Evolutionary conservation across 2,797 vertebrate genomes (phyloP).

Genomic region (Zalophus californianus): DNA sequence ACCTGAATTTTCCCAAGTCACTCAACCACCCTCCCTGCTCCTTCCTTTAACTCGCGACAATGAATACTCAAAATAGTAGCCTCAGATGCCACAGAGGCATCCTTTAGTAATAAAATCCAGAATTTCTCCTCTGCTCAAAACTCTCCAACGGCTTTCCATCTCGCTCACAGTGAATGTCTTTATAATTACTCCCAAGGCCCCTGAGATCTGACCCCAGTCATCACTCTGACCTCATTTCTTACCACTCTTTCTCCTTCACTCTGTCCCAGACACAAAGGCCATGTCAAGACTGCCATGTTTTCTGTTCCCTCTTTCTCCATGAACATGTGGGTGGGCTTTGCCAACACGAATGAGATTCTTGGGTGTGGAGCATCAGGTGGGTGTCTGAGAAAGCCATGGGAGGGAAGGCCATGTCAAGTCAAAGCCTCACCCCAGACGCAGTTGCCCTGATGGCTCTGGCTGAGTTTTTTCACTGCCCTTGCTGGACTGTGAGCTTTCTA

Average conservation of each 20-base stretch:
- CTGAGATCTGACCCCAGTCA: neutral
- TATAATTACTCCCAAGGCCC: too few relatives aligned
- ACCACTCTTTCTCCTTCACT: neutral
- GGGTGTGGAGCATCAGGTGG: neutral
- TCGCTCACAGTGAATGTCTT: neutral
- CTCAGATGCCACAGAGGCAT: neutral
- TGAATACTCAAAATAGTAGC: neutral
- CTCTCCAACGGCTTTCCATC: neutral
- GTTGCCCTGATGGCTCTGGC: neutral
- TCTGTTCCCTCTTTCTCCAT: neutral
- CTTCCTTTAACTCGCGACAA: neutral
- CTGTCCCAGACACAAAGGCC: neutral
- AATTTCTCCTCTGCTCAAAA: slow-evolving; percentile 29
- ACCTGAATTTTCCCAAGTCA: neutral
- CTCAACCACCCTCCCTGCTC: neutral
- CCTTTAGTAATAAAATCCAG: neutral
- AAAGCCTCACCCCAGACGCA: neutral
- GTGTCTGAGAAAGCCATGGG: neutral
- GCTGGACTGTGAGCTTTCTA: neutral
- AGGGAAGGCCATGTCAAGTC: neutral
- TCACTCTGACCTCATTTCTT: neutral
- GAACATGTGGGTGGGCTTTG: neutral
- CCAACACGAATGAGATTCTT: neutral
- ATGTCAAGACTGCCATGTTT: neutral
- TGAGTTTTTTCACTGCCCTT: neutral